Base-by-base conservation (phyloP, 2,888 invertebrate genomes). In the Chloroclysta siterata region DNA sequence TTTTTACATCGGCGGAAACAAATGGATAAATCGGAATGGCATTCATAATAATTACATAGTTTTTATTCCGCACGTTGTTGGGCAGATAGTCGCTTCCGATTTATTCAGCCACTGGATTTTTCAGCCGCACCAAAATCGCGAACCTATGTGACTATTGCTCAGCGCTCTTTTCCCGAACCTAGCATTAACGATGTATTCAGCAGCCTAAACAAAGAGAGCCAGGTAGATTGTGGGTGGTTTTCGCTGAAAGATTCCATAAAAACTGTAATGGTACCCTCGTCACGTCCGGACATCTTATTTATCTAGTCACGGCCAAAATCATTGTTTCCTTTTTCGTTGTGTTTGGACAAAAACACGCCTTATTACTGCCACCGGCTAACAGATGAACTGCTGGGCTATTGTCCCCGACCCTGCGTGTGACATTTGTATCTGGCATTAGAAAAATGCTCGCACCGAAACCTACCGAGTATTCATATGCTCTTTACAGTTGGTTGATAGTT, bases 281-380 rank as follows among this genome's bases (percentile, higher is more conserved):
- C 91, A 91, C 88, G 86, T 84, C 76, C 82, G 82, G 88, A 89
- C 89, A 85, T 90, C 88, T 90, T 90, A 90, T 90, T 91, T 92
- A 90, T 90, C 89, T 90, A 90, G 89, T 88, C 89, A 87, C 85
- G 82, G 83, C 83, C 84, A 86, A 90, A 89, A 88, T 90, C 89
- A 90, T 90, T 89, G 91, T 91, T 89, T 89, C 85, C 85, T 85
- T 88, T 87, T 84, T 79, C 82, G 83, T 81, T 85, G 79, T 83
- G 81, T 82, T 77, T 72, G 79, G 72, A 81, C 85, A 88, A 89
- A 89, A 88, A 88, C 85, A 83, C 79, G 82, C 84, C 85, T 89
- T 91, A 89, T 88, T 89, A 88, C 85, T 78, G 82, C 82, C 80
- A 80, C 75, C 70, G 80, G 84, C 82, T 85, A 88, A 87, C 85